Percentiles rank a stretch among this genome's conserved stretches.
Conservation (phyloP, 1,140 invertebrate species). For the Tribolium madens region DNA sequence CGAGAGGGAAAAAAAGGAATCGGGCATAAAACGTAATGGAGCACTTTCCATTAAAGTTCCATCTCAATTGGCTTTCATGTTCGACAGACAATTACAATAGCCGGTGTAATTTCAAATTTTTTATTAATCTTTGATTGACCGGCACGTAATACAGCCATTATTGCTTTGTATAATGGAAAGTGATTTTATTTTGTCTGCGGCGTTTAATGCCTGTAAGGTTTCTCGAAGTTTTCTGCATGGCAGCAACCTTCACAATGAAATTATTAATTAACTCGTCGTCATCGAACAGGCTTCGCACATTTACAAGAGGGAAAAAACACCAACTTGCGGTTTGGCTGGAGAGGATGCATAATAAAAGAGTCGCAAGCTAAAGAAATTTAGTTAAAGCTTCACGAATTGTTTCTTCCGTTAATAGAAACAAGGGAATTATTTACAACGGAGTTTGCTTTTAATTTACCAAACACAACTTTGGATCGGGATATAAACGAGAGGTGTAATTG, state of each 20-base stretch:
- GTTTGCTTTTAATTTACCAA: not conserved
- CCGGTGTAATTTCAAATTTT: constrained; percentile 28
- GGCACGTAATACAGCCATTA: constrained; percentile 28
- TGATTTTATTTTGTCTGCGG: constrained; percentile 38
- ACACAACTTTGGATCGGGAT: not conserved
- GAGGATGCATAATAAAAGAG: not conserved
- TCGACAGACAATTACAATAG: constrained; percentile 38
- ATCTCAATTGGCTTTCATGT: constrained; percentile 38
- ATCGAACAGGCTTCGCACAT: constrained; percentile 31
- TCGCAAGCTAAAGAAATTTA: not conserved
- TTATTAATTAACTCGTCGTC: constrained; percentile 37
- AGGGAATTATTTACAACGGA: not conserved
- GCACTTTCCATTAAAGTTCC: constrained; percentile 37
- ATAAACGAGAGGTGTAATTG: not conserved
- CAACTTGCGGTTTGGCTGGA: not conserved
- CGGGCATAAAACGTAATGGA: constrained; percentile 22
- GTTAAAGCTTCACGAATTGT: not conserved
- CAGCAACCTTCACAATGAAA: constrained; percentile 33
- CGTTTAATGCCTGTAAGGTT: constrained; percentile 33
- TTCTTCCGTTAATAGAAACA: not conserved
- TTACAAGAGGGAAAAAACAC: not conserved
- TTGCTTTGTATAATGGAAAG: constrained; percentile 37
- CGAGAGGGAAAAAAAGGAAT: not conserved
- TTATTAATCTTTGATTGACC: constrained; percentile 38
- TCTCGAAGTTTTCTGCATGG: constrained; percentile 29